Conservation (phyloP, 2,797 vertebrate species). For the Sebastes paucispinis region DNA sequence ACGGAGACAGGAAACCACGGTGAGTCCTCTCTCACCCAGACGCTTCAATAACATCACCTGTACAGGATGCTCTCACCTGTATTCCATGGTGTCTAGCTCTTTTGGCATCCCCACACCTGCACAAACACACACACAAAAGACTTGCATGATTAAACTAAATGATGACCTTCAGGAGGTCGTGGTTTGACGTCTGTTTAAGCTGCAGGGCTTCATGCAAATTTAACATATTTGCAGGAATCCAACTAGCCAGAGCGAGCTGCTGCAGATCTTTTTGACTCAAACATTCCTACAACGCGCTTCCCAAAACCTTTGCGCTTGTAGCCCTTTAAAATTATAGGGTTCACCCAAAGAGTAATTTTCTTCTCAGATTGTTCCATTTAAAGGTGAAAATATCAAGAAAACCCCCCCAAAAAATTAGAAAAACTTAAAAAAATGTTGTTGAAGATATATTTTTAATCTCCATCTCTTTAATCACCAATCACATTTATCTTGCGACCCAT, state of each 20-base stretch:
- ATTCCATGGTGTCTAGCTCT: slow-evolving; percentile 61
- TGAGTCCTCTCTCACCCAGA: background rate
- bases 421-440: rapidly evolving
- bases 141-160: background rate
- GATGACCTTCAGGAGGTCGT: background rate
- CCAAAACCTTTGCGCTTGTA: too few relatives aligned
- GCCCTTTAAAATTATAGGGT: background rate
- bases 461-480: too few relatives aligned
- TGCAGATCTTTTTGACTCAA: too few relatives aligned
- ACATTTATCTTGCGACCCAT: too few relatives aligned
- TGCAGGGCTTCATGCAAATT: background rate
- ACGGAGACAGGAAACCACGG: background rate
- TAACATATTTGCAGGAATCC: background rate
- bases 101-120: slow-evolving; percentile 29
- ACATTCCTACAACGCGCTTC: too few relatives aligned
- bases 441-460: too few relatives aligned
- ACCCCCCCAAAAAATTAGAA: background rate
- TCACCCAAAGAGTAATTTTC: background rate
- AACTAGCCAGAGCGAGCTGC: too few relatives aligned
- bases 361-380: background rate
- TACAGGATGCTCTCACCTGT: slow-evolving; percentile 35
- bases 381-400: background rate
- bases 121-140: background rate
- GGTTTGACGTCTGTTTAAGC: background rate
- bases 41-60: rapidly evolving